A percentile compares a stretch with the other conserved stretches of the same genome.
phyloP scores from a whole-genome alignment of 64 coral and sea anemone genomes.

The Anthopleura sola region DNA sequence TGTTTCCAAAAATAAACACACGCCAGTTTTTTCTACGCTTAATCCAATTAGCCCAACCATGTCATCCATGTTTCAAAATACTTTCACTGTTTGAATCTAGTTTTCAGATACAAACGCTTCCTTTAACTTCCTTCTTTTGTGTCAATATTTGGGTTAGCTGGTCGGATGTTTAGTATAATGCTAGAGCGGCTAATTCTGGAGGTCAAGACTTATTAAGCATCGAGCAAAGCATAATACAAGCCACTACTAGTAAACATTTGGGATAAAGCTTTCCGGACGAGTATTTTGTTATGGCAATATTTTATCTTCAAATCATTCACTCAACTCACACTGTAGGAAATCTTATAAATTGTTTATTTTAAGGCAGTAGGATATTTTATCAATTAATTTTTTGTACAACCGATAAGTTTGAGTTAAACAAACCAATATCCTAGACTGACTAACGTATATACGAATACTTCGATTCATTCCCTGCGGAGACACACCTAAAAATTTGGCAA shows the following conservation, averaged over 20 bases:
- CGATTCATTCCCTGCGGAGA: no score
- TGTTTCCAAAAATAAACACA: not conserved
- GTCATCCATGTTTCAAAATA: constrained; percentile 8
- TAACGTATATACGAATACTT: no score
- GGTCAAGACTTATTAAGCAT: constrained; percentile 17
- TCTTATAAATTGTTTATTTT: constrained; percentile 11
- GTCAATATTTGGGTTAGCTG: constrained; percentile 14
- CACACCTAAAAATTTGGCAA: no score
- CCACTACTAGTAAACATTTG: not conserved
- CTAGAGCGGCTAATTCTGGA: constrained; percentile 17
- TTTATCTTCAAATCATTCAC: constrained; percentile 14
- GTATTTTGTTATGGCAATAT: constrained; percentile 3
- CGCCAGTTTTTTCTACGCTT: not conserved
- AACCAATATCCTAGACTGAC: no score
- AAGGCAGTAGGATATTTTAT: not conserved
- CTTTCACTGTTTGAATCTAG: constrained; percentile 20
- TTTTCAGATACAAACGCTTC: constrained; percentile 2
- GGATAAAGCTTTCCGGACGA: not conserved
- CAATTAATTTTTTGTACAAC: not conserved
- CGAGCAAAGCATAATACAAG: not conserved
- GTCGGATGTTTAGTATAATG: constrained; percentile 11
- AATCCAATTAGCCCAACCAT: not conserved
- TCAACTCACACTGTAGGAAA: constrained; percentile 9
- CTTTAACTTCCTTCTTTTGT: not conserved
- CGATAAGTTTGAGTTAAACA: not conserved